Evolutionary conservation across 2,888 invertebrate genomes (phyloP), one percentile per base, ranked within the genome.

Genomic region (Drosophila nigricruria): DNA sequence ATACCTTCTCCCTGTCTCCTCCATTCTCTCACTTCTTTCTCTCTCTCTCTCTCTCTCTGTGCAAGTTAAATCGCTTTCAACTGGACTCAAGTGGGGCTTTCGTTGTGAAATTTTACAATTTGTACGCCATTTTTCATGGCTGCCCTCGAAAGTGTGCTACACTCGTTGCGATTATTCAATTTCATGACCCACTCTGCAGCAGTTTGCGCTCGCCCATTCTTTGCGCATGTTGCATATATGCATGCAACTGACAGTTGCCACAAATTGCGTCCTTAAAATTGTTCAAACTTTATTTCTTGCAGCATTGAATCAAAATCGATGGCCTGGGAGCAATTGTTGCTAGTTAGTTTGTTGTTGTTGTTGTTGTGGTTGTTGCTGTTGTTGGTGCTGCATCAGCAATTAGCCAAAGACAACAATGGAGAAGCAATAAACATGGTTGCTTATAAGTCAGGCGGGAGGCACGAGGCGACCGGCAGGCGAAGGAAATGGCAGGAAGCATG

Each of bases 301-400:
- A 18, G 57, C 79, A 77, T 78, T 77, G 74, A 77, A 70, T 73
- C 69, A 77, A 78, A 77, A 78, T 77, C 74, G 77, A 73, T 74
- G 74, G 64, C 65, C 70, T 60, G 79, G 77, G 77, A 70, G 38
- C 79, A 78, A 70, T 77, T 65, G 70, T 65, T 71, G 54, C 30
- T n/a, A 14, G 59, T 52, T 52, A 34, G 50, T 20, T 52, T 32
- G 50, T 9, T 50, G 50, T 30, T 42, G 40, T 14, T 57, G 45
- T 0, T 16, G 40, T 16, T 52, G 56, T 27, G 40, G 45, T 10
- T 68, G 63, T 23, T 60, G 63, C 1, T 54, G 61, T 40, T 70
- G 73, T 34, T 65, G 73, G 5, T 50, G 53, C 53, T 54, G 53
- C 73, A 77, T 73, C 76, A 78, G 78, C 76, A 77, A 77, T 77